A percentile compares a stretch with the other conserved stretches of the same genome.
These are phyloP conservation scores for Zophobas morio DNA, from an alignment of 1,140 invertebrate genomes.

Conservation along the genomic window DNA sequence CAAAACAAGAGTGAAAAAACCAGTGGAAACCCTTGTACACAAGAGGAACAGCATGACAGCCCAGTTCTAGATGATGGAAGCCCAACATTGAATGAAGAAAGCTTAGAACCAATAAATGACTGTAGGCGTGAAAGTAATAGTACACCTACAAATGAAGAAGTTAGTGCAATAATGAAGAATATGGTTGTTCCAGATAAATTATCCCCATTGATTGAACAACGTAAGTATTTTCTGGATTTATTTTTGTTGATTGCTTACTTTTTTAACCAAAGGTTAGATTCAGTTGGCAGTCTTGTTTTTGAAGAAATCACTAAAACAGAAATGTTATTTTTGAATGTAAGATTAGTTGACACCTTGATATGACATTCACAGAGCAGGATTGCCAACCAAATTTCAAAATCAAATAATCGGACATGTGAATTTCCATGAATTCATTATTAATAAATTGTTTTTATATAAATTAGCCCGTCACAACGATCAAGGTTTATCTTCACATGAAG, in stretches of 20 bases:
- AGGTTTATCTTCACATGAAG: too few species aligned
- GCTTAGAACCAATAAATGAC: too few species aligned
- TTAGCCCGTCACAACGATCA: too few species aligned
- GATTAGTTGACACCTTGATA: not conserved
- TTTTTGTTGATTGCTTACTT: too few species aligned
- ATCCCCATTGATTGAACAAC: not conserved
- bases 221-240: not conserved
- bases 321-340: not conserved
- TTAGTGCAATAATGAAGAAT: conserved; percentile 26
- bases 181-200: conserved; percentile 1
- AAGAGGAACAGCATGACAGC: not conserved
- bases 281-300: too few species aligned
- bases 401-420: not conserved
- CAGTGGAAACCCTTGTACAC: too few species aligned
- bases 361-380: not conserved
- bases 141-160: conserved; percentile 18
- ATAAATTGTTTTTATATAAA: too few species aligned
- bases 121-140: not conserved
- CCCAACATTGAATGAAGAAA: too few species aligned
- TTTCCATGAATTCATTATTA: not conserved
- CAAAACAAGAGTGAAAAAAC: too few species aligned
- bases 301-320: too few species aligned
- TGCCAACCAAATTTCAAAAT: not conserved
- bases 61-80: not conserved
- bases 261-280: too few species aligned